Conservation (phyloP, 1,140 invertebrate genomes). For the Oncopodura yosiiana region DNA sequence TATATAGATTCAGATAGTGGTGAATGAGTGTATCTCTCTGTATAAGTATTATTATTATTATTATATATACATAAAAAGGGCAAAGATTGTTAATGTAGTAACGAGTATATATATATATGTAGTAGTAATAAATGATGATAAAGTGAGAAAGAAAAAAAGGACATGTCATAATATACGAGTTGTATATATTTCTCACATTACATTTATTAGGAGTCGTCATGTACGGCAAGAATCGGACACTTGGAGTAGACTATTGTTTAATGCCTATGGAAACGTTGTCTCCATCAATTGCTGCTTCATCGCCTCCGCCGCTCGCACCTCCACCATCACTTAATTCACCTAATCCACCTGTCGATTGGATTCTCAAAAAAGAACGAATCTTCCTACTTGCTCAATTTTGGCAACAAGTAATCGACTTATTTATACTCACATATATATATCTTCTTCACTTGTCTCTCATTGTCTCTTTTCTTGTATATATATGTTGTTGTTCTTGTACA, state of each 20-base stretch:
- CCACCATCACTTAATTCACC: slow-evolving; percentile 25
- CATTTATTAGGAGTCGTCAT: slow-evolving; percentile 21
- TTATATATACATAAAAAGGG: too few relatives aligned
- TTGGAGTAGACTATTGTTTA: slow-evolving; percentile 29
- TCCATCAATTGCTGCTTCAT: slow-evolving; percentile 27
- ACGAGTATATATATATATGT: too few relatives aligned
- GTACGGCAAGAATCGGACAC: slow-evolving; percentile 33
- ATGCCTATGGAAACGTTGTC: slow-evolving; percentile 32
- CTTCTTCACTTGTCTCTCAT: too few relatives aligned
- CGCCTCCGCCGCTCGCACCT: slow-evolving; percentile 30
- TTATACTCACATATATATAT: background rate
- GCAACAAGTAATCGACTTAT: slow-evolving; percentile 66
- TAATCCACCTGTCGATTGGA: slow-evolving; percentile 67
- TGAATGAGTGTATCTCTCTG: too few relatives aligned
- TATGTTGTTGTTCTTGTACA: background rate
- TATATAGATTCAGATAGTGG: too few relatives aligned
- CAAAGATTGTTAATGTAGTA: too few relatives aligned
- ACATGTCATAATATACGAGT: too few relatives aligned
- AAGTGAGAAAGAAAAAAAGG: too few relatives aligned
- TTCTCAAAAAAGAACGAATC: slow-evolving; percentile 86
- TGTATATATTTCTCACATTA: too few relatives aligned
- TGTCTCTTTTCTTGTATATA: background rate
- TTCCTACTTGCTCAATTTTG: slow-evolving; percentile 84
- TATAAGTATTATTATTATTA: too few relatives aligned
- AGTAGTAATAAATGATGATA: too few relatives aligned